A percentile compares a stretch with the other conserved stretches of the same genome.
Conservation (phyloP, 2,113 vertebrate species). For the Cygnus buccinator region DNA sequence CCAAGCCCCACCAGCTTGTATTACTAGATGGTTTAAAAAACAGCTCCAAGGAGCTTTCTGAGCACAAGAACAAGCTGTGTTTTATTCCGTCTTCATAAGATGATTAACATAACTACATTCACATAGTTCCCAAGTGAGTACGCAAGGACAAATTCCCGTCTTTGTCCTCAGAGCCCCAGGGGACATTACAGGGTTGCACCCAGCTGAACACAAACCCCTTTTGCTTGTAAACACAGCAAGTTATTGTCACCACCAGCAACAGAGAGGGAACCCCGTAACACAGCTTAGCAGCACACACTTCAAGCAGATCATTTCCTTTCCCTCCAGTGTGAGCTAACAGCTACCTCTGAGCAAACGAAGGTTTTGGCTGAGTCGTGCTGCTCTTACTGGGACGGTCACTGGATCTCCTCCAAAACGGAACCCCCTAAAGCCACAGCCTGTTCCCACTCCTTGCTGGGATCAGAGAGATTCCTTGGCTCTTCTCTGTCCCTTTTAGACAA, state of each 20-base stretch:
- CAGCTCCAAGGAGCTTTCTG: conserved; percentile 15
- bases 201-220: conserved; percentile 4
- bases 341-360: background rate
- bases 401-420: background rate
- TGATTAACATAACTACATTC: conserved; percentile 30
- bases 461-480: background rate
- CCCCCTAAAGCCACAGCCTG: background rate
- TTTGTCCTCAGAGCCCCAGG: conserved; percentile 20
- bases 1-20: background rate
- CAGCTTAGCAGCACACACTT: background rate
- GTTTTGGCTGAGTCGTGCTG: background rate
- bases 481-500: background rate
- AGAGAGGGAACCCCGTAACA: background rate
- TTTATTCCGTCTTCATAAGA: background rate
- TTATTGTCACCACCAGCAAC: background rate
- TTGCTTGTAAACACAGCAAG: conserved; percentile 25
- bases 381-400: background rate
- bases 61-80: conserved; percentile 2
- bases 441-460: background rate
- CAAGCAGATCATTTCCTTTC: background rate
- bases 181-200: conserved; percentile 5
- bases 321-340: background rate
- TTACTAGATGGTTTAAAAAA: background rate
- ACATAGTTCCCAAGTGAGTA: conserved; percentile 10
- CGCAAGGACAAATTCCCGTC: conserved; percentile 13